These are phyloP conservation scores for Balearica regulorum DNA, from an alignment of 2,797 vertebrate species.

Conservation along the genomic window DNA sequence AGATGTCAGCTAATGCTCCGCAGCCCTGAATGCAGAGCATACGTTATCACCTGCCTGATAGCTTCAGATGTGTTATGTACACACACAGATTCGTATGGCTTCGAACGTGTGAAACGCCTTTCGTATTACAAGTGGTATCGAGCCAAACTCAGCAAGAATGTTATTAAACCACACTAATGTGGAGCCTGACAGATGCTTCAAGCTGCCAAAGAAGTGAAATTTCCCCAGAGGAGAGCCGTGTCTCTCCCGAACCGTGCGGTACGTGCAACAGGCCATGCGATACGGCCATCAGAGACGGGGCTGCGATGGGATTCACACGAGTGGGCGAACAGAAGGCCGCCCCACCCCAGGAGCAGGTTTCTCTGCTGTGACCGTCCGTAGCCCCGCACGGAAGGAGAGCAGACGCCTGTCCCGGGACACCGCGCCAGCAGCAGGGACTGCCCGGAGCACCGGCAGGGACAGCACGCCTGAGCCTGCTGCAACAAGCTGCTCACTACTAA, in stretches of 20 bases:
- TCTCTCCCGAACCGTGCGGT: fast-evolving
- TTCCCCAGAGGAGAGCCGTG: not conserved
- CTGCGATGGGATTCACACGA: fast-evolving
- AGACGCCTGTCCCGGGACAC: fast-evolving
- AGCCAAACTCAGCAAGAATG: not conserved
- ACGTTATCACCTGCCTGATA: too few relatives aligned
- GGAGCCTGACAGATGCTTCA: not conserved
- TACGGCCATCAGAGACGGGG: fast-evolving
- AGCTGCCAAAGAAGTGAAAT: not conserved
- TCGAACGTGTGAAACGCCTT: not conserved
- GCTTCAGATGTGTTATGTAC: not conserved
- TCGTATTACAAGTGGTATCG: not conserved
- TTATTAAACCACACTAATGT: not conserved
- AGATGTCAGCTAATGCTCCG: not conserved
- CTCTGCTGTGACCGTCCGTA: not conserved
- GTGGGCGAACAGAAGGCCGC: fast-evolving
- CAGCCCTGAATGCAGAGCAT: not conserved
- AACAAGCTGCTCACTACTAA: not conserved
- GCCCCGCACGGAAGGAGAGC: not conserved
- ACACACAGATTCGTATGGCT: not conserved
- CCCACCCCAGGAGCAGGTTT: not conserved
- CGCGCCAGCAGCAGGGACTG: not conserved
- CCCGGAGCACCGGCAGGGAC: not conserved
- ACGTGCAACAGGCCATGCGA: fast-evolving
- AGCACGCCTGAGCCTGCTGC: not conserved